Evolutionary conservation across 2,888 invertebrate genomes (phyloP).

Genomic region (Drosophila pseudotalamancana): DNA sequence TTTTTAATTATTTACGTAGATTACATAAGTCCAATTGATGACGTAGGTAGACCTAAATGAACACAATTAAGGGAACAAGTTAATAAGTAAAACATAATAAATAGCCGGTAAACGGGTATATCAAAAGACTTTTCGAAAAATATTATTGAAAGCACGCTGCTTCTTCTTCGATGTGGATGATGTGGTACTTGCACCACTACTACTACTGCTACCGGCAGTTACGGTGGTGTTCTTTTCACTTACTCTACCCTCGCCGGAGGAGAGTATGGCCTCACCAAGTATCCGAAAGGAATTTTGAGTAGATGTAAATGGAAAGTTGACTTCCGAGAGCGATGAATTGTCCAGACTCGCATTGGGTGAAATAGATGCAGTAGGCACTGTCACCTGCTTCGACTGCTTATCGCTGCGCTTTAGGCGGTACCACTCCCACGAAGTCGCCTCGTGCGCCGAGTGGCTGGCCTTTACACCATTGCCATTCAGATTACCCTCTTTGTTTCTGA

Average conservation of each 20-base stretch:
- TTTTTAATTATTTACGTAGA: conserved; percentile 15
- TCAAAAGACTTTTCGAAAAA: conserved; percentile 92
- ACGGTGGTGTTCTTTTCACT: conserved; percentile 32
- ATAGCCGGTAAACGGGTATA: conserved; percentile 38
- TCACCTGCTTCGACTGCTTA: conserved; percentile 44
- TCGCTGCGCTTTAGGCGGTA: conserved; percentile 81
- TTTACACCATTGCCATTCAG: conserved; percentile 46
- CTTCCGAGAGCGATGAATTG: conserved; percentile 80
- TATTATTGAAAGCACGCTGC: conserved; percentile 89
- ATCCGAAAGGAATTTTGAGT: conserved; percentile 82
- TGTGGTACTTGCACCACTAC: conserved; percentile 79
- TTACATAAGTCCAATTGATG: conserved; percentile 24
- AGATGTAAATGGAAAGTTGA: conserved; percentile 77
- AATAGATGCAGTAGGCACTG: conserved; percentile 9
- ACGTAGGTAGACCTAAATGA: conserved; percentile 4
- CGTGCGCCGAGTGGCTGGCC: conserved; percentile 76
- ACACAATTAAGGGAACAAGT: conserved; percentile 22
- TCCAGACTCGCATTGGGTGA: conserved; percentile 62
- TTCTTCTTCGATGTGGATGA: conserved; percentile 85
- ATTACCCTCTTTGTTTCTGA: conserved; percentile 68
- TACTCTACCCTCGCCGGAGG: conserved; percentile 58
- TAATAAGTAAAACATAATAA: conserved; percentile 13
- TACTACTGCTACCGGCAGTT: conserved; percentile 65
- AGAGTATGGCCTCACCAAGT: conserved; percentile 80
- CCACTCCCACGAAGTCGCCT: conserved; percentile 85